Base-by-base conservation (phyloP, 1,140 invertebrate genomes). In the Lerema accius region DNA sequence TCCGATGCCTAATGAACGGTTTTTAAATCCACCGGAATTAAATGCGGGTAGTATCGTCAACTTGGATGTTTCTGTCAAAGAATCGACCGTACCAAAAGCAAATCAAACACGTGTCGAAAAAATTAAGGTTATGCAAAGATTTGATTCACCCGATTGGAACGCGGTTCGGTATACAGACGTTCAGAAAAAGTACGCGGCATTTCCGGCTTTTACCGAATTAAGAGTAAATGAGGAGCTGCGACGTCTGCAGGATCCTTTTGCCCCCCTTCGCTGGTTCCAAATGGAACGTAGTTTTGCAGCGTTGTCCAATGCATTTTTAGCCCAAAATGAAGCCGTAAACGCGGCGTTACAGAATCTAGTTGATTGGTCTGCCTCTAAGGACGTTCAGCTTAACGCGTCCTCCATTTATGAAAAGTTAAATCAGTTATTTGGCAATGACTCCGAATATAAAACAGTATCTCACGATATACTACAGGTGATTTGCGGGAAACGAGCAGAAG, bases 381-480 rank as follows among this genome's bases (percentile, higher is more conserved):
- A 66, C 15, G n/a, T n/a, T n/a, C 13, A 63, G n/a, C 13, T 73
- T 7, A 48, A 23, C 1, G 28, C 67, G 1, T 28, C 55, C 0
- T 49, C 23, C 11, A 14, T 73, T 45, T 62, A 64, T 35, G 16
- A 67, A 13, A 73, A 69, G 42, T 45, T 74, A 17, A 63, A 32
- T 1, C 3, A 10, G 3, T 32, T 9, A 6, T 32, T 32, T 32
- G 71, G 67, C 10, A 66, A 53, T 1, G 16, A 61, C 26, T 73
- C 64, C 1, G 14, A 46, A 23, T 75, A 65, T 59, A 67, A 56
- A 28, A 61, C 4, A 0, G 42, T 65, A 5, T 63, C 69, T 10
- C 63, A 67, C 3, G 64, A 76, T 42, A 72, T 73, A 13, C 19
- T 73, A 10, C 67, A 73, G 49, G 69, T 76, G 26, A 65, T 69